Evolutionary conservation across 2,113 vertebrate species (phyloP).

Genomic region (Lasiurus borealis): DNA sequence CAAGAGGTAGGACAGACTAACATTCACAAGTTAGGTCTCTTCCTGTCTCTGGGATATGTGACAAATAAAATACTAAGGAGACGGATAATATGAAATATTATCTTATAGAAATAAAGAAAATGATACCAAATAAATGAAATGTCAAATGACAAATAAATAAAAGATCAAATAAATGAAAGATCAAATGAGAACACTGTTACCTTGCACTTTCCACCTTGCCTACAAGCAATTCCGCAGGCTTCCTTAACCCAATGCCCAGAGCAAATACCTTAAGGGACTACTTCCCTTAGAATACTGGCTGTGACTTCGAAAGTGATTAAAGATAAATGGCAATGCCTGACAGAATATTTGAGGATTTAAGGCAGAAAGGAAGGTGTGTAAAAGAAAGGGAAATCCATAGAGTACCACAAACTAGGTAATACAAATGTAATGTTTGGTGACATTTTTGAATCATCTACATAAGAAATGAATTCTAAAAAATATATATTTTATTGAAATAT

Average conservation of each 20-base stretch:
- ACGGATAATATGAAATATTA: neutral
- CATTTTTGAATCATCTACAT: neutral
- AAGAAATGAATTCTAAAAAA: neutral
- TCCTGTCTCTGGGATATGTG: neutral
- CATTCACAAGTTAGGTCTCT: neutral
- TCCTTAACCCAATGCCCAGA: slow-evolving; percentile 27
- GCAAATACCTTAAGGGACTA: slow-evolving; percentile 31
- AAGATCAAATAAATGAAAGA: slow-evolving; percentile 69
- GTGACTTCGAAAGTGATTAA: slow-evolving; percentile 49
- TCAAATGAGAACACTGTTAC: slow-evolving; percentile 50
- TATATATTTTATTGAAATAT: neutral
- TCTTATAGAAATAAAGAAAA: slow-evolving; percentile 33
- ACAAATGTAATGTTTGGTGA: neutral
- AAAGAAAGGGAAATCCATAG: neutral
- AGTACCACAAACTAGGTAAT: neutral
- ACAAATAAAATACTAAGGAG: neutral
- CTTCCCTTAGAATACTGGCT: neutral
- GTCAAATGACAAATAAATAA: slow-evolving; percentile 74
- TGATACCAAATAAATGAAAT: slow-evolving; percentile 75
- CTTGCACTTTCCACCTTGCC: neutral
- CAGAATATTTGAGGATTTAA: slow-evolving; percentile 6
- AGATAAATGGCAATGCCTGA: neutral
- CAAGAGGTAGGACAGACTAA: neutral
- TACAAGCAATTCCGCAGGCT: neutral
- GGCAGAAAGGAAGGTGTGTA: neutral